Evolutionary conservation across 2,888 invertebrate species (phyloP).

Genomic region (Keiferia lycopersicella): DNA sequence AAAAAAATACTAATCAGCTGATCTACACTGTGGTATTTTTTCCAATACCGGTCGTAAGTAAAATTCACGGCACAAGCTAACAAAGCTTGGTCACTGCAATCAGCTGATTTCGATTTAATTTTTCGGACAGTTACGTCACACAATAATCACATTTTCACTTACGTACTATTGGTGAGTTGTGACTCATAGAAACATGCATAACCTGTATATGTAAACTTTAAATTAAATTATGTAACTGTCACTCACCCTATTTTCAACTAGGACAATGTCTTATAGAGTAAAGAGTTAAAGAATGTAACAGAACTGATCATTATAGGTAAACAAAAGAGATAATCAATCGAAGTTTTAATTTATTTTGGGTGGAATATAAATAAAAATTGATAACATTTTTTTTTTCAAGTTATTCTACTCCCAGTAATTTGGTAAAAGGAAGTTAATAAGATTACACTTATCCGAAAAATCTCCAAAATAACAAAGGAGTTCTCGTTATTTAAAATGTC

Average conservation of each 20-base stretch:
- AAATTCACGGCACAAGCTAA: too few relatives aligned
- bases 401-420: background rate
- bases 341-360: too few relatives aligned
- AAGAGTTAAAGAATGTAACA: too few relatives aligned
- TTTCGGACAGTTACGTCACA: background rate
- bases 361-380: too few relatives aligned
- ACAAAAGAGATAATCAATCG: background rate
- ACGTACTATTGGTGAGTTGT: background rate
- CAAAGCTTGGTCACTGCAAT: background rate
- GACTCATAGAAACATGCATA: background rate
- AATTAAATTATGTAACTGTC: slow-evolving; percentile 21
- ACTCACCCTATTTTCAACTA: slow-evolving; percentile 5
- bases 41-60: too few relatives aligned
- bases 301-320: background rate
- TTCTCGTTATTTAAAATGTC: background rate
- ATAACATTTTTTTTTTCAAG: background rate
- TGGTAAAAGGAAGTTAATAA: slow-evolving; percentile 1
- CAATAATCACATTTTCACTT: too few relatives aligned
- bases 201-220: slow-evolving; percentile 5
- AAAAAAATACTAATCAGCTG: too few relatives aligned
- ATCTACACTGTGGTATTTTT: too few relatives aligned
- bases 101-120: background rate
- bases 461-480: slow-evolving; percentile 4
- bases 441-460: background rate
- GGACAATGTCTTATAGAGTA: background rate